phyloP scores from a whole-genome alignment of 2,888 invertebrate species.

The Sicus ferrugineus region DNA sequence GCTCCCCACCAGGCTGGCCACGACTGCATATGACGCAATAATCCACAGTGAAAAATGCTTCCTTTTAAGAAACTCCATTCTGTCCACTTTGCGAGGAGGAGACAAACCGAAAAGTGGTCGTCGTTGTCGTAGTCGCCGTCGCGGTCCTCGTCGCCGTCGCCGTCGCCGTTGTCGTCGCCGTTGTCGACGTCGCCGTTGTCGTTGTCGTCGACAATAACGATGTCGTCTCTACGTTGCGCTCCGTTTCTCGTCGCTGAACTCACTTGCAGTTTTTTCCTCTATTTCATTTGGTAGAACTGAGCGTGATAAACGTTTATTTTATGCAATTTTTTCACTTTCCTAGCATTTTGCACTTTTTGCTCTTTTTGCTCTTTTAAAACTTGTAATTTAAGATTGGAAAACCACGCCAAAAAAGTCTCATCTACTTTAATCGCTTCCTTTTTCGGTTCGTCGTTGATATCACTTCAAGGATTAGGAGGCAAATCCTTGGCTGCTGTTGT shows the following conservation, averaged over 20 bases:
- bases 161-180: not conserved
- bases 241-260: not conserved
- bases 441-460: not conserved
- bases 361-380: not conserved
- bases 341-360: no score
- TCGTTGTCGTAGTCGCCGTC: conserved; percentile 4
- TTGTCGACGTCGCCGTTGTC: not conserved
- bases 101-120: conserved; percentile 14
- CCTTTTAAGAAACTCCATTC: conserved; percentile 61
- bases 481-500: conserved; percentile 7
- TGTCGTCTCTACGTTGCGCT: not conserved
- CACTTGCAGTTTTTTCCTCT: not conserved
- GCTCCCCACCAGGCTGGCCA: conserved; percentile 51
- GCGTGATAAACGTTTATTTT: not conserved
- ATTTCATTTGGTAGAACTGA: not conserved
- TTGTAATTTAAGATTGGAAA: not conserved
- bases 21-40: conserved; percentile 56
- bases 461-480: conserved; percentile 15
- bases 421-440: not conserved
- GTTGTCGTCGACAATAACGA: not conserved
- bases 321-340: not conserved
- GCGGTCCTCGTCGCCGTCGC: not conserved
- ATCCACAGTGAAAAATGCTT: conserved; percentile 61
- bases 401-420: not conserved
- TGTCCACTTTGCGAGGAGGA: conserved; percentile 45